A percentile compares a stretch with the other conserved stretches of the same genome.
Conservation (phyloP, 2,797 vertebrate species). For the Enoplosus armatus region DNA sequence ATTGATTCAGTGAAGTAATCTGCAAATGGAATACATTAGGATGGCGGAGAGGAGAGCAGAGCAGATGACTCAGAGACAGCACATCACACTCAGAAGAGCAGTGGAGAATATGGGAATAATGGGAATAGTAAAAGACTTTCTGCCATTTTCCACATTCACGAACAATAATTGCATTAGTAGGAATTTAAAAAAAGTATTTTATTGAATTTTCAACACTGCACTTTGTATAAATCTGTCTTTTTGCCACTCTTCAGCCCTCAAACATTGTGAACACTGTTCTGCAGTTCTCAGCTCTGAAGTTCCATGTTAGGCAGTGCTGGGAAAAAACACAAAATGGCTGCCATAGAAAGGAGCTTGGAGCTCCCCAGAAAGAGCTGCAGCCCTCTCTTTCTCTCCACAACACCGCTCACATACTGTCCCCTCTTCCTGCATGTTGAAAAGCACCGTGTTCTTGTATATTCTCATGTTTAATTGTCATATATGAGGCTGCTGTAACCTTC, state of each 20-base stretch:
- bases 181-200: too few relatives aligned
- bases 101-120: constrained; percentile 57
- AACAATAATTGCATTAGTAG: constrained; percentile 22
- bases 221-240: neutral
- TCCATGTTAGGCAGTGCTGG: constrained; percentile 80
- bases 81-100: constrained; percentile 47
- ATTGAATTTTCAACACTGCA: neutral
- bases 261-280: constrained; percentile 22
- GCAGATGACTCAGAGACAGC: constrained; percentile 74
- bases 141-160: constrained; percentile 39
- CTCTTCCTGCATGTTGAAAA: neutral
- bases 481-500: constrained; percentile 20
- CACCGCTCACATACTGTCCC: constrained; percentile 7
- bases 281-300: constrained; percentile 69
- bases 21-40: constrained; percentile 85
- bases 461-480: constrained; percentile 5
- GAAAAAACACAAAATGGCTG: constrained; percentile 84
- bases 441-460: neutral
- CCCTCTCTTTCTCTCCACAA: constrained; percentile 55
- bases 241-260: neutral
- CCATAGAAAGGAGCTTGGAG: constrained; percentile 73
- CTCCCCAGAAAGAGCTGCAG: constrained; percentile 64
- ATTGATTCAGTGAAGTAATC: constrained; percentile 85
- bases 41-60: constrained; percentile 57
- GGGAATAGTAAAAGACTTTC: constrained; percentile 41